phyloP scores from a whole-genome alignment of 2,888 invertebrate species.

The Listrodromus nycthemerus region DNA sequence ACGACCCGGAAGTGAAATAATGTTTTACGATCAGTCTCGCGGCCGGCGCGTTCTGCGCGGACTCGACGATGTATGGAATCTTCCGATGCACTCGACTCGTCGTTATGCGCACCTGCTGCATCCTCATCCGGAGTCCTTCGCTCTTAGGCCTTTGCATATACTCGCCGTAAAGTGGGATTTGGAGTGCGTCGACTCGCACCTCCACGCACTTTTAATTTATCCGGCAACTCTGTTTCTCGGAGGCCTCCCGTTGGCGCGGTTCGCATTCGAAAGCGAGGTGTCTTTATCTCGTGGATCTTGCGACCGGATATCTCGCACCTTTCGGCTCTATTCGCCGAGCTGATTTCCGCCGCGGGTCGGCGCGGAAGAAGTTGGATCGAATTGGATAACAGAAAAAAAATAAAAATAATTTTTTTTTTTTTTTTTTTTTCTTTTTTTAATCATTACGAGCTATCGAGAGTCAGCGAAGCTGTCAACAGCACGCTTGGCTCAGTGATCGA shows the following conservation, averaged over 20 bases:
- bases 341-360: conserved; percentile 15
- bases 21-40: conserved; percentile 56
- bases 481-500: neutral
- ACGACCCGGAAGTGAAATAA: conserved; percentile 62
- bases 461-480: neutral
- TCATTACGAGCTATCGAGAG: neutral
- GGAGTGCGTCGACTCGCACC: conserved; percentile 45
- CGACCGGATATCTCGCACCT: conserved; percentile 75
- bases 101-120: conserved; percentile 59
- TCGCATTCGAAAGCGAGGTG: conserved; percentile 53
- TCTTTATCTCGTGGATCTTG: conserved; percentile 71
- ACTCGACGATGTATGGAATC: conserved; percentile 37
- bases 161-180: conserved; percentile 74
- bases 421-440: too few relatives aligned
- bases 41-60: conserved; percentile 13
- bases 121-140: conserved; percentile 40
- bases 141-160: conserved; percentile 66
- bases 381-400: neutral
- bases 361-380: conserved; percentile 10
- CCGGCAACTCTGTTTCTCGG: conserved; percentile 64
- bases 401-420: too few relatives aligned
- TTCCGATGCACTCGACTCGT: conserved; percentile 38
- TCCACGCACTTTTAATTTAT: conserved; percentile 66
- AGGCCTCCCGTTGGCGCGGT: neutral
- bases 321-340: conserved; percentile 59